A percentile compares a stretch with the other conserved stretches of the same genome.
Conservation (phyloP, 1,140 invertebrate species). For the Sesamia nonagrioides region DNA sequence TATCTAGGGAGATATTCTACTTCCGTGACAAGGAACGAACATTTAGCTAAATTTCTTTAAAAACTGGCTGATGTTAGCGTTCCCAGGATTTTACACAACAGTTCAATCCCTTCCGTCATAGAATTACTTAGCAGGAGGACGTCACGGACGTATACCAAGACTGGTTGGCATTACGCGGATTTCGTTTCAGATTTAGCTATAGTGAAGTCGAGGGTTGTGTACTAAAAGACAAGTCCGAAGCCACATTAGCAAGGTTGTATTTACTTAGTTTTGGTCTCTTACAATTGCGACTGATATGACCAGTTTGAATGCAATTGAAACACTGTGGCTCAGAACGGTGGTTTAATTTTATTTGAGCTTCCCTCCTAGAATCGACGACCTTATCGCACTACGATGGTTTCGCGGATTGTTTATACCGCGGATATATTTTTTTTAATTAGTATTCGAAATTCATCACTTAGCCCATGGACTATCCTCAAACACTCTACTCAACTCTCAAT, state of each 20-base stretch:
- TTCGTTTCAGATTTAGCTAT: background rate
- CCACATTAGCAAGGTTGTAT: background rate
- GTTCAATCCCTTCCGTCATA: slow-evolving; percentile 8
- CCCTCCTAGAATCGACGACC: background rate
- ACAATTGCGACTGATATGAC: background rate
- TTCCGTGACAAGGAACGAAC: slow-evolving; percentile 45
- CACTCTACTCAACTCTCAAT: slow-evolving; percentile 43
- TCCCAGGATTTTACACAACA: slow-evolving; percentile 11
- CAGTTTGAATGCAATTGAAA: background rate
- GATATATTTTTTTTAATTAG: background rate
- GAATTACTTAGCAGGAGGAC: slow-evolving; percentile 33
- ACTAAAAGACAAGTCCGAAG: background rate
- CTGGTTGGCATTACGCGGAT: background rate
- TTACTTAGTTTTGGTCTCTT: background rate
- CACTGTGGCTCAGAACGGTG: background rate
- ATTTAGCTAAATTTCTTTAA: slow-evolving; percentile 41
- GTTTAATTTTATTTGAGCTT: background rate
- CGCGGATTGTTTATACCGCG: background rate
- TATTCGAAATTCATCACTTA: background rate
- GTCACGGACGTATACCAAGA: slow-evolving; percentile 42
- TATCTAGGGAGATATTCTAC: slow-evolving; percentile 59
- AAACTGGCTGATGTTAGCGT: slow-evolving; percentile 40
- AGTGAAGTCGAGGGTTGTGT: background rate
- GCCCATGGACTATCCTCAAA: background rate
- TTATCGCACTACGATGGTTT: slow-evolving; percentile 3